Evolutionary conservation across 2,113 vertebrate species (phyloP).

Genomic region (Brienomyrus longianalis): DNA sequence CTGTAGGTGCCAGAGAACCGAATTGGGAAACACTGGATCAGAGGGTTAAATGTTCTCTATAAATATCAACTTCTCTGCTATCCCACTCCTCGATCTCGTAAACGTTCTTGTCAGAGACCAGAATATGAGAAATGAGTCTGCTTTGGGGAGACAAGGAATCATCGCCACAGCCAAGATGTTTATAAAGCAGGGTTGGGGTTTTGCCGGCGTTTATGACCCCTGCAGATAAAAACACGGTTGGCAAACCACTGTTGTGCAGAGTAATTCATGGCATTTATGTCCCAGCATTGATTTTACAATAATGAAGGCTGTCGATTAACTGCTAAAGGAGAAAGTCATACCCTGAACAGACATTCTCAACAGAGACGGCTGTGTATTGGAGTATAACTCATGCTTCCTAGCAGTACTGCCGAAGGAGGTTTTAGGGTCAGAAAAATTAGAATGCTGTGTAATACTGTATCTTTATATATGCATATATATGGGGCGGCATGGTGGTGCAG

Average conservation of each 20-base stretch:
- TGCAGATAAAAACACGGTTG: not conserved
- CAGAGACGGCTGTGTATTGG: not conserved
- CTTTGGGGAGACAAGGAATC: not conserved
- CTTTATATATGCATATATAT: not conserved
- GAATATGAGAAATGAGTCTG: not conserved
- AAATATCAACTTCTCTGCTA: not conserved
- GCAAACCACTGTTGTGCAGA: not conserved
- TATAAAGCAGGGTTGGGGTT: not conserved
- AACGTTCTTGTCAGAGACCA: not conserved
- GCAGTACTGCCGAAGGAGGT: not conserved
- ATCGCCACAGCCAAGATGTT: not conserved
- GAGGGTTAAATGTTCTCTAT: not conserved
- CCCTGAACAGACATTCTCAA: not conserved
- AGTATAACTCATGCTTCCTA: not conserved
- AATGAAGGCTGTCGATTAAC: not conserved
- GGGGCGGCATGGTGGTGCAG: no score
- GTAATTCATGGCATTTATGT: constrained; percentile 9
- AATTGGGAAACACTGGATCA: not conserved
- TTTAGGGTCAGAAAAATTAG: not conserved
- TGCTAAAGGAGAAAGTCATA: not conserved
- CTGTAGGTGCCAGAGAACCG: not conserved
- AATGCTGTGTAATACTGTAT: not conserved
- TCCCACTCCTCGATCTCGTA: not conserved
- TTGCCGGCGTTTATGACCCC: not conserved
- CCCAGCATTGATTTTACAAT: not conserved